Evolutionary conservation across 2,888 invertebrate genomes (phyloP), one percentile per base, ranked within the genome.

Genomic region (Drosophila pegasa): DNA sequence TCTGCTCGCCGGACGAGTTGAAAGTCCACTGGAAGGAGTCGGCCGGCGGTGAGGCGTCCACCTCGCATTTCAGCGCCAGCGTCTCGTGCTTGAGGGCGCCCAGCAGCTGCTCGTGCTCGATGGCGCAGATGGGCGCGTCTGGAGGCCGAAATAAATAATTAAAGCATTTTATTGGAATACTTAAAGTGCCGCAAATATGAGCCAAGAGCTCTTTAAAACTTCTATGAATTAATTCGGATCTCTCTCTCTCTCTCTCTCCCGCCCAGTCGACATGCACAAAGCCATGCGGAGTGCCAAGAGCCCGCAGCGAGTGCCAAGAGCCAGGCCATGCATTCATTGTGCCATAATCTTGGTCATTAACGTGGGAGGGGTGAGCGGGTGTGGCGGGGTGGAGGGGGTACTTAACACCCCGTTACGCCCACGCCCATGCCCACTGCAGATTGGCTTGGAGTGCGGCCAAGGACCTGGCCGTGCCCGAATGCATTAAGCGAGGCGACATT

Each of bases 21-120:
- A 98, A 97, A 78, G 97, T 97, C 98, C 98, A 98, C 89, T 96
- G 96, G 93, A 97, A 98, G 89, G 95, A 95, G 87, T 95, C 95
- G 62, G 96, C 94, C 9, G 96, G 95, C n/a, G 97, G 97, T 90
- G 97, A 97, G 80, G 97, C 96, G 90, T 97, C 97, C 75, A 97
- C 97, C 75, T 96, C 96, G 91, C 97, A 98, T 90, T 95, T 95
- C 76, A 97, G 93, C 60, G 95, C 94, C 62, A 97, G 95, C n/a
- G 96, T 97, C 93, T 97, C 97, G 91, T 97, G 96, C 92, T 97
- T 97, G 84, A 97, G 93, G 52, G 97, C 97, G 1, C 97, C 97
- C 84, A 96, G 95, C 54, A 97, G 94, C 91, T 97, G 96, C 87
- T 96, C 96, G 77, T 95, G 95, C 76, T 95, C 95, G 85, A 96